phyloP scores from a whole-genome alignment of 2,888 invertebrate species.

The Myopa testacea region DNA sequence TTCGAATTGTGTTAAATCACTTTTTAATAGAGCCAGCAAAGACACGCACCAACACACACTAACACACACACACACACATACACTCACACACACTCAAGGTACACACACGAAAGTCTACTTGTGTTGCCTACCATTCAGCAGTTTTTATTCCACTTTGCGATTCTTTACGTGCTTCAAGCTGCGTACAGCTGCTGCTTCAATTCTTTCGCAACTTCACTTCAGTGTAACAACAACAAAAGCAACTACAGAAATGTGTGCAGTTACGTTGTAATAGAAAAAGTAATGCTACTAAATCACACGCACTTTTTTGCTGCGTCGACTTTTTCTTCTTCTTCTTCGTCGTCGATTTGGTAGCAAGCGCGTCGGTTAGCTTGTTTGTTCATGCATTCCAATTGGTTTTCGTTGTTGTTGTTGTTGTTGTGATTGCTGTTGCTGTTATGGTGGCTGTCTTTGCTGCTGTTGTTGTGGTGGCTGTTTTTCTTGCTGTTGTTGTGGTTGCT shows the following conservation, averaged over 20 bases:
- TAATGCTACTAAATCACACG: not conserved
- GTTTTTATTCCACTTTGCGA: too few species aligned
- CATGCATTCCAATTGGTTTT: not conserved
- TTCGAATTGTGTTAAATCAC: conserved; percentile 31
- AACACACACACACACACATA: conserved; percentile 38
- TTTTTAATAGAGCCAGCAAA: not conserved
- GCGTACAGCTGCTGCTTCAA: too few species aligned
- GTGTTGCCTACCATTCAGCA: too few species aligned
- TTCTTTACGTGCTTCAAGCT: too few species aligned
- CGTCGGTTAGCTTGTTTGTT: not conserved
- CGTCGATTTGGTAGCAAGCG: not conserved
- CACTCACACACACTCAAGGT: not conserved
- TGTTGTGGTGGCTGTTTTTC: too few species aligned
- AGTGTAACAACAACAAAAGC: too few species aligned
- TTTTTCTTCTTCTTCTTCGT: not conserved
- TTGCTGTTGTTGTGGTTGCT: not conserved
- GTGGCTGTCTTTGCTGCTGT: not conserved
- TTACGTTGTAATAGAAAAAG: too few species aligned
- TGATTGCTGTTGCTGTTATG: not conserved
- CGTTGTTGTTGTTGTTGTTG: too few species aligned
- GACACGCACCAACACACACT: not conserved
- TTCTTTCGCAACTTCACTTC: too few species aligned
- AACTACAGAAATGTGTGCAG: too few species aligned
- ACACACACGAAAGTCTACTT: too few species aligned
- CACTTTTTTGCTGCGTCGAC: not conserved